Base-by-base conservation (phyloP, 2,113 vertebrate genomes). In the Albula goreensis region DNA sequence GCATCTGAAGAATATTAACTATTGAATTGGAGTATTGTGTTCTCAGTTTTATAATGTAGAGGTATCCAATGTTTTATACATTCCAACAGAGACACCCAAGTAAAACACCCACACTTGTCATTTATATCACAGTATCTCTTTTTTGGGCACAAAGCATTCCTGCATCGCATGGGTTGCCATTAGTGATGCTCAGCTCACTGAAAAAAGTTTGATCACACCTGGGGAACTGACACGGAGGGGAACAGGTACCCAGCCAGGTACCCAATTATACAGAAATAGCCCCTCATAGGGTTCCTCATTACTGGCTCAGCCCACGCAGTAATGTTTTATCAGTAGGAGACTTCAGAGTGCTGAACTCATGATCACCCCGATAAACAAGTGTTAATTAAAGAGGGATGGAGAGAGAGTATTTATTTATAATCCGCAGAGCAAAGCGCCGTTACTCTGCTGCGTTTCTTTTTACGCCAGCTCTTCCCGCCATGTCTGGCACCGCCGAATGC, bases 311-410 rank as follows among this genome's bases (percentile, higher is more conserved):
- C 85, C 88, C 66, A 86, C 86, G 90, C 91, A 90, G 89, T 88
- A 90, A 88, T 89, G 89, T 91, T 92, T 94, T 93, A 94, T 95
- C 92, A 90, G 88, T 88, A 89, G 89, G 93, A 94, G 94, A 93
- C 92, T 92, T 94, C 92, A 84, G 90, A 85, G 88, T 85, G 89
- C 89, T 93, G 91, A 94, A 93, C 92, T 94, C 89, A 87, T 79
- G 92, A 95, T 95, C 90, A 91, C 91, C 90, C 92, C 90, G 92
- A 95, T 94, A 94, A 93, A 94, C 91, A 49, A 63, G 31, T 92
- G 92, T 91, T 95, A 94, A 94, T 95, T 95, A 95, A 94, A 93
- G 90, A 91, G 88, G 82, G 70, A 90, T 89, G 85, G 87, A 88
- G 89, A 91, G 91, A 89, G 91, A 90, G 22, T 74, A 31, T 74